Conservation (phyloP, 2,888 invertebrate genomes). For the Parnassius apollo region DNA sequence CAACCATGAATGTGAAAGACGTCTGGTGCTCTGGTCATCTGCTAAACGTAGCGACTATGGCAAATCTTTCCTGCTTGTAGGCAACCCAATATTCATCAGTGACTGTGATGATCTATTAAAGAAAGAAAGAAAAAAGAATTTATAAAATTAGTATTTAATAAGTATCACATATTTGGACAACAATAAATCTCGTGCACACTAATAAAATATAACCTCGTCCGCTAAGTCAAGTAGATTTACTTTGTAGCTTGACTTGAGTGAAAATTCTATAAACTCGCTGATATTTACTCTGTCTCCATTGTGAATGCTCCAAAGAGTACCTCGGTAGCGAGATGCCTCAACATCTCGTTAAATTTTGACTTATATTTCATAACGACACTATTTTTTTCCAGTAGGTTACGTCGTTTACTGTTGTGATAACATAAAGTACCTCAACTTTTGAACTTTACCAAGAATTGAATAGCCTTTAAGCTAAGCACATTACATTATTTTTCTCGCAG, state of each 20-base stretch:
- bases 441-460: too few species aligned
- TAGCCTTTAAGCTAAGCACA: background rate
- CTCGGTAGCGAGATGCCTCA: slow-evolving; percentile 7
- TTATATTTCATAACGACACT: slow-evolving; percentile 11
- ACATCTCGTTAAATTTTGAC: slow-evolving; percentile 20
- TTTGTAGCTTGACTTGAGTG: slow-evolving; percentile 24
- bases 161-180: slow-evolving; percentile 13
- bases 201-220: slow-evolving; percentile 27
- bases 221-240: slow-evolving; percentile 20
- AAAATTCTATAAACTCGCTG: slow-evolving; percentile 32
- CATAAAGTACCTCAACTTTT: too few species aligned
- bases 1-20: too few species aligned
- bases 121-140: too few species aligned
- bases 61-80: too few species aligned
- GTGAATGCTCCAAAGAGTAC: slow-evolving; percentile 12
- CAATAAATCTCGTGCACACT: slow-evolving; percentile 11
- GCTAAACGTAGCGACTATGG: too few species aligned
- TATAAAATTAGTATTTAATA: background rate
- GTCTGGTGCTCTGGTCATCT: too few species aligned
- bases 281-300: slow-evolving; percentile 30
- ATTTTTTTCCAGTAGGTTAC: slow-evolving; percentile 3
- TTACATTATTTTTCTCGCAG: slow-evolving; percentile 9
- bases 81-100: too few species aligned
- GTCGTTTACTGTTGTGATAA: too few species aligned
- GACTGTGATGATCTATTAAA: too few species aligned